Conservation (phyloP, 2,113 vertebrate species). For the Uria aalge region DNA sequence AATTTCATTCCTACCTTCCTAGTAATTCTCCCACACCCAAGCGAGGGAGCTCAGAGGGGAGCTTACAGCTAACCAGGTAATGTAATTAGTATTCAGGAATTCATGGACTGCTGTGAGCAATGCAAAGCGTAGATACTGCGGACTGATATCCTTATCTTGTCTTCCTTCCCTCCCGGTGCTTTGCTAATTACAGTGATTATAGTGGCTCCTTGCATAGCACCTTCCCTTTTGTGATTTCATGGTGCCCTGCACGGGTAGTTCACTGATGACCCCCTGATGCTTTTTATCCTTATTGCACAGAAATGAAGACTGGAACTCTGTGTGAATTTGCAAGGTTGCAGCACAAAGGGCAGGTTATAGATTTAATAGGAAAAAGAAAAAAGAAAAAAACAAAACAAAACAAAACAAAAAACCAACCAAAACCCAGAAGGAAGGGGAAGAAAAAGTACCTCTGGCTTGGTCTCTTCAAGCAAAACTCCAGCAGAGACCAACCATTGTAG, state of each 20-base stretch:
- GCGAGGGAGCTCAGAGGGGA: background rate
- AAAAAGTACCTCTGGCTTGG: background rate
- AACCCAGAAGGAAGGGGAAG: background rate
- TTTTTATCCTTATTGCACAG: background rate
- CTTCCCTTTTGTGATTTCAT: background rate
- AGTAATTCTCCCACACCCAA: background rate
- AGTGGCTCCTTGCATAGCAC: background rate
- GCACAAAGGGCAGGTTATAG: background rate
- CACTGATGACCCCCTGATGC: background rate
- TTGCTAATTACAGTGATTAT: conserved; percentile 20
- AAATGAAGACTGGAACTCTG: background rate
- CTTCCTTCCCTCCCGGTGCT: conserved; percentile 33
- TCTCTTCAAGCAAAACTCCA: background rate
- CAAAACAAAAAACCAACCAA: background rate
- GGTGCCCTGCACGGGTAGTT: background rate
- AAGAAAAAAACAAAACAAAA: background rate
- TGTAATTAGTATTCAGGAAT: conserved; percentile 44
- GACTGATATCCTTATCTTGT: conserved; percentile 19
- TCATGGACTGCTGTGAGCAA: background rate
- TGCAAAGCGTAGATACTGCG: background rate
- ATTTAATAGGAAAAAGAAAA: background rate
- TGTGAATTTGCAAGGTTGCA: background rate
- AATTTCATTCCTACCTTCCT: background rate
- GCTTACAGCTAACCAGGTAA: background rate
- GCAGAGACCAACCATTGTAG: background rate